Conservation (phyloP, 1,140 invertebrate species). For the Chymomyza costata region DNA sequence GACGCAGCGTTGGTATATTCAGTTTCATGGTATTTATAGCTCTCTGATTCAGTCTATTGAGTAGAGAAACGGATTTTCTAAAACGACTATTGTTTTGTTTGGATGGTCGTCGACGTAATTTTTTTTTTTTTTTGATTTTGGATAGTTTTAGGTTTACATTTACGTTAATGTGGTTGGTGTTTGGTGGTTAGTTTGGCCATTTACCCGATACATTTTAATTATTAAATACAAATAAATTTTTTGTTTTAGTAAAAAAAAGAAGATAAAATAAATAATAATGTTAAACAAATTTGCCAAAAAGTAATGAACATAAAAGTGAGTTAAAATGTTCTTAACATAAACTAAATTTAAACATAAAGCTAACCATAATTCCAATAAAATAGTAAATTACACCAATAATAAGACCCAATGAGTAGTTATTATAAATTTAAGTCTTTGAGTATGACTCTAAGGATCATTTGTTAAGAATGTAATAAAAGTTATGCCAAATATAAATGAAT, state of each 20-base stretch:
- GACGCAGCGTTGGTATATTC: slow-evolving; percentile 57
- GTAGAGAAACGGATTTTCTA: slow-evolving; percentile 75
- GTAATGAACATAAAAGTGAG: no score
- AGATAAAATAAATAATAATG: slow-evolving; percentile 36
- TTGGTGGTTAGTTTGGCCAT: slow-evolving; percentile 50
- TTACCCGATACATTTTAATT: slow-evolving; percentile 40
- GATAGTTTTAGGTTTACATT: slow-evolving; percentile 15
- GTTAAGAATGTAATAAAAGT: no score
- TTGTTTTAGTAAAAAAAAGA: slow-evolving; percentile 47
- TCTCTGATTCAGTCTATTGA: slow-evolving; percentile 74
- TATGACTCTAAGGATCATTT: no score
- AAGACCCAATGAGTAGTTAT: no score
- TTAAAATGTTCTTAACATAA: slow-evolving; percentile 16
- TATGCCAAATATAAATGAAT: no score
- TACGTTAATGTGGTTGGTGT: slow-evolving; percentile 32
- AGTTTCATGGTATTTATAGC: slow-evolving; percentile 72
- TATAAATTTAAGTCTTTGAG: no score
- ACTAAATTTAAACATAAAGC: slow-evolving; percentile 17
- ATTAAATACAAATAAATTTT: slow-evolving; percentile 34
- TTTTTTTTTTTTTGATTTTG: slow-evolving; percentile 13
- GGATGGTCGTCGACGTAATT: slow-evolving; percentile 28
- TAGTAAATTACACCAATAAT: no score
- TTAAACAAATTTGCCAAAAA: slow-evolving; percentile 41
- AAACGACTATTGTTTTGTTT: slow-evolving; percentile 59
- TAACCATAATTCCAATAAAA: not conserved